Evolutionary conservation across 2,797 vertebrate species (phyloP), one percentile per base, ranked within the genome.

Genomic region (Pogoniulus pusillus): DNA sequence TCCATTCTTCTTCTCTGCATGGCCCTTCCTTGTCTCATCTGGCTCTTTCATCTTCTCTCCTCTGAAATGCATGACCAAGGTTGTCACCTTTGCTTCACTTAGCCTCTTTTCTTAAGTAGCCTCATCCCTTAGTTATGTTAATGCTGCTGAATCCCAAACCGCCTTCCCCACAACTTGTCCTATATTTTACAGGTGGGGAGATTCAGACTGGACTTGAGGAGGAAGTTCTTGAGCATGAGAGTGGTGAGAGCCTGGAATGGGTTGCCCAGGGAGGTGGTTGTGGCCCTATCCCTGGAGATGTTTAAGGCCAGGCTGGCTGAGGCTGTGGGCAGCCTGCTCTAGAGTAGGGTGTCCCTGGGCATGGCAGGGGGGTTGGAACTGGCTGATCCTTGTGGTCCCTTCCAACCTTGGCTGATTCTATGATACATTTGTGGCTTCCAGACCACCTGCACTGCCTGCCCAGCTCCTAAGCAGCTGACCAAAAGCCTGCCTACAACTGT

Each of bases 391-490:
- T 39, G 39, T 14, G 39, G 39, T 39, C 39, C 13, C 39, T 39
- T 39, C 39, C 39, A 39, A 15, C 39, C 39, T 15, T 9, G 12
- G 13, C 13, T 39, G 39, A 39, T 39, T 39, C 39, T 39, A 39
- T 39, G 39, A 39, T 39, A 39, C 8, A 20, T 35, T 45, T 16
- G 15, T 41, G 74, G 18, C 37, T 47, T 37, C 45, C n/a, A 37
- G 41, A 24, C n/a, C 14, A 3, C 62, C 53, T 60, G 54, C 1
- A 1, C 7, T 60, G 62, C 30, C 20, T 5, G 16, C 15, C 5
- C 32, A 6, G 16, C 74, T 76, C 62, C 30, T 45, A 29, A 29
- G 22, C 73, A 58, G 41, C 9, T 0, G 0, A 10, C 26, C 1
- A 0, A 59, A 69, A 7, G 73, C 0, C 47, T 62, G 26, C 24